Evolutionary conservation across 2,113 vertebrate genomes (phyloP), one percentile per base, ranked within the genome.

Genomic region (Pavo muticus): DNA sequence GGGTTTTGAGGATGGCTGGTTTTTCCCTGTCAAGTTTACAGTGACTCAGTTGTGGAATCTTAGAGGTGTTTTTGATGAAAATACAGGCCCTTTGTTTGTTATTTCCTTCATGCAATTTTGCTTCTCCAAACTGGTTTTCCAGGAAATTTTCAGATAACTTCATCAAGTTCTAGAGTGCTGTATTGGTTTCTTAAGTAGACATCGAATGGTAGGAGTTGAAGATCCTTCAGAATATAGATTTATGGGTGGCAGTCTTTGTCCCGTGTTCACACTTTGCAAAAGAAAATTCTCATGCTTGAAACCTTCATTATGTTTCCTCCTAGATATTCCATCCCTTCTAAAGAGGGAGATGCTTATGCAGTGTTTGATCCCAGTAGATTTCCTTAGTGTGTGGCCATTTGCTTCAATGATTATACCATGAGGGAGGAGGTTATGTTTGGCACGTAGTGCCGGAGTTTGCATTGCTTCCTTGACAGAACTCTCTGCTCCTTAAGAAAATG

Each of bases 41-140:
- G 3, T 69, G 15, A 14, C 12, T 82, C 12, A 1, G 18, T 44
- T 35, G 7, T 73, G n/a, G 19, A 59, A 5, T 39, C 35, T 81
- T 82, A 39, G 42, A 85, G 39, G 19, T 82, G 27, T 72, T 85
- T 88, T 64, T 91, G 5, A 85, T 56, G 48, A 44, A 78, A 72
- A 79, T n/a, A 75, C 4, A 32, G 6, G 21, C 60, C 4, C 42
- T 87, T 79, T 56, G 85, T 93, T 71, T 74, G 47, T 91, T 2
- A 13, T 52, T 78, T 70, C 12, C 17, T n/a, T 90, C 15, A 6
- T 76, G 29, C 19, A 29, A 60, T 93, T 63, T 54, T 86, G n/a
- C 23, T 81, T 71, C 20, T 35, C 13, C 50, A 50, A 84, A 59
- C 0, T 24, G 39, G 21, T 40, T 73, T 82, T 85, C 35, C n/a